Evolutionary conservation across 2,888 invertebrate species (phyloP).

Genomic region (Clivina fossor): DNA sequence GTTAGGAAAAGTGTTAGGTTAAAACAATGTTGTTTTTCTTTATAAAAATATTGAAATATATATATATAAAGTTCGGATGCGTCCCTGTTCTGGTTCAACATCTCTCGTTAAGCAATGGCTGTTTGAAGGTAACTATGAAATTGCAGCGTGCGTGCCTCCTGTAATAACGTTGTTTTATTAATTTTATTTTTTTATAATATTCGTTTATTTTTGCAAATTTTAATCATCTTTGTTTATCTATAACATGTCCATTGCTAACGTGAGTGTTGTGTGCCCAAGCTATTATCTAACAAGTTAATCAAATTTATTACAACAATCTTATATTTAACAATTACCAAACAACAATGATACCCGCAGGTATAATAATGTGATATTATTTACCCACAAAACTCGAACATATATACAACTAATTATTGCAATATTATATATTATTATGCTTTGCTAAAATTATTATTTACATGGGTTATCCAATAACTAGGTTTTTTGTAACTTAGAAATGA

Average conservation of each 20-base stretch:
- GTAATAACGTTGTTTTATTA: too few relatives aligned
- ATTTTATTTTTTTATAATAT: not conserved
- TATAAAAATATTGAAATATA: too few relatives aligned
- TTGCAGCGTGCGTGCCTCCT: slow-evolving; percentile 26
- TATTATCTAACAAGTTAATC: slow-evolving; percentile 7
- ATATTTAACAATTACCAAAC: too few relatives aligned
- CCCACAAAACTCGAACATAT: not conserved
- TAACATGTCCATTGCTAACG: slow-evolving; percentile 52
- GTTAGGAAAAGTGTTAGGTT: too few relatives aligned
- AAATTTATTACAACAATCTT: slow-evolving; percentile 2
- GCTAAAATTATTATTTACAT: too few relatives aligned
- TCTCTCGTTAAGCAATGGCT: slow-evolving; percentile 33
- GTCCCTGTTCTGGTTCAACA: slow-evolving; percentile 26
- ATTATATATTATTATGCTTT: not conserved
- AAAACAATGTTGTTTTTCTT: too few relatives aligned
- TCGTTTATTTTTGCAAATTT: not conserved
- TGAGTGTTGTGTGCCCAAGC: slow-evolving; percentile 51
- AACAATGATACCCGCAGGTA: too few relatives aligned
- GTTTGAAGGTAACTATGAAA: slow-evolving; percentile 30
- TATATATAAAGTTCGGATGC: slow-evolving; percentile 11
- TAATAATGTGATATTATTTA: too few relatives aligned
- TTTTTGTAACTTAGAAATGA: too few relatives aligned
- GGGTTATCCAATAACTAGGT: too few relatives aligned
- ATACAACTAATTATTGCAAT: not conserved
- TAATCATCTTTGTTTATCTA: slow-evolving; percentile 1